Conservation (phyloP, 2,113 vertebrate species). For the Xerus inauris region DNA sequence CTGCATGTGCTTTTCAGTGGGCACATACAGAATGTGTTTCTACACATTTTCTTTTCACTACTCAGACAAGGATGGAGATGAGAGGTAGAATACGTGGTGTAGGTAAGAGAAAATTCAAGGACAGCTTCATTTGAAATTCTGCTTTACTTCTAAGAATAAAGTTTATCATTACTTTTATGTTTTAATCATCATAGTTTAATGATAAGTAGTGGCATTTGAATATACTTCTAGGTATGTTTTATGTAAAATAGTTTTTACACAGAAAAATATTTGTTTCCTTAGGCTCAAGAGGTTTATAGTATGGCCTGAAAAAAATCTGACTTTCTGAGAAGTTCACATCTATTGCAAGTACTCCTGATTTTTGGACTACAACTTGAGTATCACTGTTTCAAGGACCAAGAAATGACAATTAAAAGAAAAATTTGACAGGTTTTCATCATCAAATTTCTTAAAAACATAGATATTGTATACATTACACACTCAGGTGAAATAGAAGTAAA, state of each 20-base stretch:
- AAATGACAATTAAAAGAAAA: background rate
- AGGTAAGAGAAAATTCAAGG: background rate
- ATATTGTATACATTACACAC: background rate
- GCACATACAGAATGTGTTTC: background rate
- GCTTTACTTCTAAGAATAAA: background rate
- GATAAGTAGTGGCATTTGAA: constrained; percentile 13
- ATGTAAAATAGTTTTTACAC: background rate
- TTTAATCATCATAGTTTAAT: background rate
- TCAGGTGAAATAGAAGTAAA: background rate
- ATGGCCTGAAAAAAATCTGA: background rate
- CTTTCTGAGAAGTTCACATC: background rate
- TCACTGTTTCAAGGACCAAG: background rate
- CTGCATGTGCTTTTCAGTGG: background rate
- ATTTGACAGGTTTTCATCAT: background rate
- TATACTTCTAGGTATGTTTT: background rate
- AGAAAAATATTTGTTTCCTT: background rate
- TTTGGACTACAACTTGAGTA: background rate
- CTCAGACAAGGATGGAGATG: background rate
- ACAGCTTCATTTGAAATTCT: background rate
- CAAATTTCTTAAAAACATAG: background rate
- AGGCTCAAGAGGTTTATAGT: background rate
- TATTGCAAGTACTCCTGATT: background rate
- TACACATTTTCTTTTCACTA: background rate
- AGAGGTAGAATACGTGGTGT: background rate
- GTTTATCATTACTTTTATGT: constrained; percentile 24